Evolutionary conservation across 2,113 vertebrate genomes (phyloP), one percentile per base, ranked within the genome.

Genomic region (Sander lucioperca): DNA sequence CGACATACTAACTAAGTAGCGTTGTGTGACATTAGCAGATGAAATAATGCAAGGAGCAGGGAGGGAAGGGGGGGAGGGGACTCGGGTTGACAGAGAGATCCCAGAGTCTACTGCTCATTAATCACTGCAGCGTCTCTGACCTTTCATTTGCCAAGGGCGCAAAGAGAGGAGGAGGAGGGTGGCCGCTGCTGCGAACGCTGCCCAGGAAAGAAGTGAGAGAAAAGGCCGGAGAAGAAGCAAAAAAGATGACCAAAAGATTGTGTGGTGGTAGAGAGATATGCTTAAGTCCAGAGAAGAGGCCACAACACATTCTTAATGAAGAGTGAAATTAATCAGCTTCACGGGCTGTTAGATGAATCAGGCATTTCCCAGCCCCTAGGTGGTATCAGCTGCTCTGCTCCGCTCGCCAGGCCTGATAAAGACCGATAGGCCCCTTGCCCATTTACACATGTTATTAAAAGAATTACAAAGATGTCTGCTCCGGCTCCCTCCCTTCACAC

Each of bases 71-170:
- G 47, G 68, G 85, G 76, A 91, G 71, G 76, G 94, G 88, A n/a
- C n/a, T n/a, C n/a, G 90, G 85, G 84, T 84, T 95, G 95, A 95
- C 93, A 92, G 93, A 95, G 92, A 95, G 93, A 95, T 95, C 94
- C 93, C 94, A 91, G 94, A 91, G 92, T 94, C 94, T 94, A 93
- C 92, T 93, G 94, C 94, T 95, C 96, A 96, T 96, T 96, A 96
- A 96, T 96, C 95, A 96, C 94, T 93, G 94, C 93, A 94, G 92
- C 91, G 93, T 96, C 94, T 95, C 94, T 95, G 95, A 96, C 96
- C 95, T 96, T 96, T 95, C 94, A 94, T 96, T 95, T 95, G 95
- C 94, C 96, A 96, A 96, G 95, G 96, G 95, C 93, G 74, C 91
- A 87, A 92, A 86, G 85, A 90, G 88, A 91, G 86, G 84, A 94